Evolutionary conservation across 2,797 vertebrate genomes (phyloP).

Genomic region (Linurgus olivaceus): DNA sequence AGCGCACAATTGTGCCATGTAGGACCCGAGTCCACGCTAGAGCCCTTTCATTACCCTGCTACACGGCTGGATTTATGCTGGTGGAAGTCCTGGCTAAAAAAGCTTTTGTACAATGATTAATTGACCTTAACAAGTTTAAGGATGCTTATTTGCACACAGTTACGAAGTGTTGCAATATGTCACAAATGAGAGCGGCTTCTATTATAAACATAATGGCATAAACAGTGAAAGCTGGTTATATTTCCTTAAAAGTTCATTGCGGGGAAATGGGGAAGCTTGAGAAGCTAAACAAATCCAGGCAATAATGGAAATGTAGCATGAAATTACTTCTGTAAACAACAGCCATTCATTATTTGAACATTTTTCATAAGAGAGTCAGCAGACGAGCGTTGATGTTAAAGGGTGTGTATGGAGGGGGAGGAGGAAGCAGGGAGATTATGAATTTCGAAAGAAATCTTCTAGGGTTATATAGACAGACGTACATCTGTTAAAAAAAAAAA

Average conservation of each 20-base stretch:
- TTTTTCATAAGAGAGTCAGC: slow-evolving; percentile 85
- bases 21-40: background rate
- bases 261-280: slow-evolving; percentile 85
- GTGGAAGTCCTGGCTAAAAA: slow-evolving; percentile 55
- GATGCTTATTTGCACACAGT: slow-evolving; percentile 82
- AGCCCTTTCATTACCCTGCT: slow-evolving; percentile 35
- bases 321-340: slow-evolving; percentile 99
- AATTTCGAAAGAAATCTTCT: slow-evolving; percentile 73
- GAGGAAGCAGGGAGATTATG: slow-evolving; percentile 20
- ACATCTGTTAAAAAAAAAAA: slow-evolving; percentile 84
- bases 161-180: slow-evolving; percentile 79
- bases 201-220: slow-evolving; percentile 77
- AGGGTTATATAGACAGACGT: slow-evolving; percentile 81
- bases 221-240: slow-evolving; percentile 79
- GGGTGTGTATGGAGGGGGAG: slow-evolving; percentile 45
- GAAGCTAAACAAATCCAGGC: slow-evolving; percentile 94
- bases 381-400: slow-evolving; percentile 67
- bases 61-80: background rate
- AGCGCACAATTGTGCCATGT: background rate
- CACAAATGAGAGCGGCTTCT: slow-evolving; percentile 77
- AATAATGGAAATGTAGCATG: slow-evolving; percentile 99
- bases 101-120: slow-evolving; percentile 77
- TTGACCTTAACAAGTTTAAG: slow-evolving; percentile 80
- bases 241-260: slow-evolving; percentile 87
- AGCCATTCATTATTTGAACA: slow-evolving; percentile 92